Percentiles rank a stretch among this genome's conserved stretches.
Conservation (phyloP, 2,113 vertebrate species). For the Aphelocoma coerulescens region DNA sequence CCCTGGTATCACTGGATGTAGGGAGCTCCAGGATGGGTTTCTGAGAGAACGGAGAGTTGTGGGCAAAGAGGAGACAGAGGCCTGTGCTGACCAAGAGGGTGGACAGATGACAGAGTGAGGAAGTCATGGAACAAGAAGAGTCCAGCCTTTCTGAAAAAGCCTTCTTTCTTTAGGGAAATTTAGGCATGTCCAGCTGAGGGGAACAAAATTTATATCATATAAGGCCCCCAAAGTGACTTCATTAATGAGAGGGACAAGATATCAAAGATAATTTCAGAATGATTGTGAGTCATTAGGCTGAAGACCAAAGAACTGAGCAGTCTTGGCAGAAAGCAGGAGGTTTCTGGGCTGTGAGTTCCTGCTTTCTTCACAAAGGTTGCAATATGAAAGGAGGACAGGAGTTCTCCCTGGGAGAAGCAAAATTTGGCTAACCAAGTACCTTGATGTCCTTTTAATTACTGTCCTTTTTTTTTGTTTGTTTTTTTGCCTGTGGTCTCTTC, state of each 20-base stretch:
- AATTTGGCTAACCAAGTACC: not conserved
- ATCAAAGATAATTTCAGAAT: not conserved
- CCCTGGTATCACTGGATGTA: not conserved
- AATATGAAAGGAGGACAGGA: not conserved
- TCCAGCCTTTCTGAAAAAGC: not conserved
- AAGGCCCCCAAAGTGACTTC: not conserved
- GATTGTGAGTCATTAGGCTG: not conserved
- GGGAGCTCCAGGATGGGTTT: not conserved
- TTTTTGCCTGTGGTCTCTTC: not conserved
- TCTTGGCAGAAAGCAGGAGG: not conserved
- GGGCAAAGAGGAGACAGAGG: not conserved
- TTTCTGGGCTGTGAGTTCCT: not conserved
- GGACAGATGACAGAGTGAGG: not conserved
- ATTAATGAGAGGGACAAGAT: not conserved
- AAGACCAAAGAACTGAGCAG: not conserved
- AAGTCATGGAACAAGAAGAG: not conserved
- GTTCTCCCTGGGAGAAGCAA: not conserved
- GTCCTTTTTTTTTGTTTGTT: not conserved
- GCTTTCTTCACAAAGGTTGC: not conserved
- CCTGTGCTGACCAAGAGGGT: not conserved
- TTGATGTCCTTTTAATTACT: not conserved
- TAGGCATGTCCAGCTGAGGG: not conserved
- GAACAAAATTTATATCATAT: not conserved
- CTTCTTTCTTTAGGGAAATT: not conserved
- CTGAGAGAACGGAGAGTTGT: not conserved